Percentiles rank a stretch among this genome's conserved stretches.
These are phyloP conservation scores for Mystacornis crossleyi DNA, from an alignment of 2,113 vertebrate species.

Conservation along the genomic window DNA sequence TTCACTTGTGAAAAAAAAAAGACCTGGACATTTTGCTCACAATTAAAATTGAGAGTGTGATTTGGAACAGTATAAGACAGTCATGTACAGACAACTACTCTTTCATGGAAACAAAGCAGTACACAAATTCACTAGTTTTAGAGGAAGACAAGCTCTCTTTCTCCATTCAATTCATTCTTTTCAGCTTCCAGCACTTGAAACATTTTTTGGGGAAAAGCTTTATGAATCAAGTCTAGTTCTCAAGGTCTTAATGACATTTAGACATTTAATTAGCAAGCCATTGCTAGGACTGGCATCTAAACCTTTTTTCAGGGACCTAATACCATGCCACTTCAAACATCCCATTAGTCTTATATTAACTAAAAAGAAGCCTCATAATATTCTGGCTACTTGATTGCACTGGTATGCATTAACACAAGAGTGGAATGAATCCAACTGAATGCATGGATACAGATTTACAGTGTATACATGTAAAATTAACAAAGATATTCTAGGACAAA, in stretches of 20 bases:
- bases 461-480: background rate
- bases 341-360: conserved; percentile 36
- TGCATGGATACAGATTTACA: background rate
- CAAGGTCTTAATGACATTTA: conserved; percentile 65
- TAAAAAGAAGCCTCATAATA: conserved; percentile 29
- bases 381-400: background rate
- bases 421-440: background rate
- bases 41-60: background rate
- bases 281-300: conserved; percentile 62
- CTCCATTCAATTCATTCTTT: conserved; percentile 56
- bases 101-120: conserved; percentile 63
- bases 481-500: background rate
- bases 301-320: conserved; percentile 59
- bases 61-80: conserved; percentile 48
- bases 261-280: conserved; percentile 73
- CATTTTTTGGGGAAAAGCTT: conserved; percentile 52
- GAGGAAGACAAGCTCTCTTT: conserved; percentile 52
- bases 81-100: conserved; percentile 45
- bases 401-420: background rate
- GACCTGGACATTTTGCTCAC: background rate
- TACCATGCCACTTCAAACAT: conserved; percentile 49
- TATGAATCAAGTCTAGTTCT: conserved; percentile 63
- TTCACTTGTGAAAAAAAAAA: background rate
- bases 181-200: conserved; percentile 66
- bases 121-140: conserved; percentile 49